A percentile compares a stretch with the other conserved stretches of the same genome.
Evolutionary conservation across 2,888 invertebrate species (phyloP).

Genomic region (Calameuta filiformis): DNA sequence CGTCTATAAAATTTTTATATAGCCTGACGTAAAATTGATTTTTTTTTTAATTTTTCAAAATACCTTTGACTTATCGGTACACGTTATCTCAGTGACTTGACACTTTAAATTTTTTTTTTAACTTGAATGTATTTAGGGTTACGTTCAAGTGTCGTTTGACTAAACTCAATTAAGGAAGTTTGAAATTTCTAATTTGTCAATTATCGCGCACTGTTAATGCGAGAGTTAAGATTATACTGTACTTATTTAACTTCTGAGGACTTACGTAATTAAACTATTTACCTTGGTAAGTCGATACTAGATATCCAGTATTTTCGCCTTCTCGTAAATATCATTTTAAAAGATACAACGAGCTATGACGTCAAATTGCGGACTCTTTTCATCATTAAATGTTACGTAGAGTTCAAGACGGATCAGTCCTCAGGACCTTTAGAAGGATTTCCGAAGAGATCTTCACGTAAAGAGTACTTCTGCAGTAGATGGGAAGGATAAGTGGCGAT

Average conservation of each 20-base stretch:
- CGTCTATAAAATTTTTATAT: too few species aligned
- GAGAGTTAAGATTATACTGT: neutral
- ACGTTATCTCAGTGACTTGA: neutral
- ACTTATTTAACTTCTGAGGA: neutral
- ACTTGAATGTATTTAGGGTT: neutral
- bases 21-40: too few species aligned
- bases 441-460: neutral
- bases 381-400: conserved; percentile 37
- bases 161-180: neutral
- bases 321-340: neutral
- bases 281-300: neutral
- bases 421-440: conserved; percentile 4
- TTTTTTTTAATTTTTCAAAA: neutral
- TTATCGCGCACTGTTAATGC: neutral
- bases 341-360: neutral
- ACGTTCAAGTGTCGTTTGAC: neutral
- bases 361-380: conserved; percentile 26
- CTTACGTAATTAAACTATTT: neutral
- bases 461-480: neutral
- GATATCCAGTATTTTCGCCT: neutral
- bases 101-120: neutral
- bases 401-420: conserved; percentile 46
- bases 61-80: neutral
- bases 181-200: neutral
- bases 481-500: neutral